A percentile compares a stretch with the other conserved stretches of the same genome.
phyloP scores from a whole-genome alignment of 2,797 vertebrate genomes.

The Helarctos malayanus region DNA sequence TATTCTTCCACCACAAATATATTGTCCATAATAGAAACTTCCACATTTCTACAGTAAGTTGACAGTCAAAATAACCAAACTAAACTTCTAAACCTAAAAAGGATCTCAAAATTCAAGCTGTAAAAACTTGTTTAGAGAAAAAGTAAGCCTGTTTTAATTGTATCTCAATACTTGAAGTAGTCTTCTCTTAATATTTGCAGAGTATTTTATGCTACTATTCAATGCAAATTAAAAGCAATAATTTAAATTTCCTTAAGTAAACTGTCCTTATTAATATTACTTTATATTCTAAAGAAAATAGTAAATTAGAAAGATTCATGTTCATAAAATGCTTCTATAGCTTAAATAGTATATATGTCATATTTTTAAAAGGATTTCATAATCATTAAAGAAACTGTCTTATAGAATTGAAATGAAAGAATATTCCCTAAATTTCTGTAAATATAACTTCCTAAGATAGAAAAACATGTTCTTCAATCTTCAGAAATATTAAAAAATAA shows the following conservation, averaged over 20 bases:
- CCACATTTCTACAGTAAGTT: background rate
- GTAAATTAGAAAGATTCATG: background rate
- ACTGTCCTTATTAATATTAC: background rate
- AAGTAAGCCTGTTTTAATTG: background rate
- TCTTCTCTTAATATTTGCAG: background rate
- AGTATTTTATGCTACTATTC: background rate
- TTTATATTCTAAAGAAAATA: background rate
- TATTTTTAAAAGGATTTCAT: conserved; percentile 13
- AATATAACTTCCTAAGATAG: background rate
- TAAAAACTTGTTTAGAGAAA: conserved; percentile 6
- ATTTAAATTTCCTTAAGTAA: conserved; percentile 35
- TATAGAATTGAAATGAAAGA: conserved; percentile 37
- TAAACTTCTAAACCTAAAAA: conserved; percentile 1
- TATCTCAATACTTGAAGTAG: background rate
- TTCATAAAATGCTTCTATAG: conserved; percentile 34
- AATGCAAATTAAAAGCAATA: background rate
- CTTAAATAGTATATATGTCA: background rate
- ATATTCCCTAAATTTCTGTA: conserved; percentile 11
- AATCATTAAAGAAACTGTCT: background rate
- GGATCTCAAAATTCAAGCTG: conserved; percentile 25
- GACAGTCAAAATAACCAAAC: conserved; percentile 11
- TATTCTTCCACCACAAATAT: background rate
- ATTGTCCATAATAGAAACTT: background rate
- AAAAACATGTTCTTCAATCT: conserved; percentile 31
- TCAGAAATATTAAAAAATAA: conserved; percentile 59